Conservation (phyloP, 2,113 vertebrate species). For the Pedionomus torquatus region DNA sequence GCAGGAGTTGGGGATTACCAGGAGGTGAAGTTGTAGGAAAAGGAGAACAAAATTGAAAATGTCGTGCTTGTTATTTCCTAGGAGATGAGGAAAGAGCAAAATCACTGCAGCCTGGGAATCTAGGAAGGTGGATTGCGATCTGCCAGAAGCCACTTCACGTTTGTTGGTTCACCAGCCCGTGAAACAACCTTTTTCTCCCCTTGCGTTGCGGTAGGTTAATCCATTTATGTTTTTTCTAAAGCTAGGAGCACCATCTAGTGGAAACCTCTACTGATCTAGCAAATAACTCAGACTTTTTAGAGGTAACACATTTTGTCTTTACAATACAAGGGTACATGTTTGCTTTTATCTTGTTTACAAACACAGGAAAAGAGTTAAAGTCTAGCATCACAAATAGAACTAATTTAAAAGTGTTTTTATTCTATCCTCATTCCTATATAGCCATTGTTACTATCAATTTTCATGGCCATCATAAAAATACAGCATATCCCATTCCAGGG, state of each 20-base stretch:
- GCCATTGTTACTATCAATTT: neutral
- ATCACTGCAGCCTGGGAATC: neutral
- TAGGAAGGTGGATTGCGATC: neutral
- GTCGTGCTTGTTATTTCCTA: neutral
- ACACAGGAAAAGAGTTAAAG: neutral
- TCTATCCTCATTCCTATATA: neutral
- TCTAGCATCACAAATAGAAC: neutral
- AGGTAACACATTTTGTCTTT: neutral
- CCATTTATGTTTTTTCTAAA: neutral
- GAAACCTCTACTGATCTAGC: neutral
- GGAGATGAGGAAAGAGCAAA: neutral
- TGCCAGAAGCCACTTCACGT: neutral
- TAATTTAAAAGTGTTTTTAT: neutral
- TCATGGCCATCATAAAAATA: neutral
- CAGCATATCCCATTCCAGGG: neutral
- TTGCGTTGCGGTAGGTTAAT: neutral
- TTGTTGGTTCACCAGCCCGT: neutral
- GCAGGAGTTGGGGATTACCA: fast-evolving
- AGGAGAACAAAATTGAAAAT: neutral
- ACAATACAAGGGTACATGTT: neutral
- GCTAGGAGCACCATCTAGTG: constrained; percentile 57
- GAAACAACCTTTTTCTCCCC: neutral
- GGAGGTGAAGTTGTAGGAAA: neutral
- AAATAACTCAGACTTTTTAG: neutral
- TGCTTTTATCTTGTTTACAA: neutral